Base-by-base conservation (phyloP, 2,113 vertebrate species). In the Cinclus cinclus region DNA sequence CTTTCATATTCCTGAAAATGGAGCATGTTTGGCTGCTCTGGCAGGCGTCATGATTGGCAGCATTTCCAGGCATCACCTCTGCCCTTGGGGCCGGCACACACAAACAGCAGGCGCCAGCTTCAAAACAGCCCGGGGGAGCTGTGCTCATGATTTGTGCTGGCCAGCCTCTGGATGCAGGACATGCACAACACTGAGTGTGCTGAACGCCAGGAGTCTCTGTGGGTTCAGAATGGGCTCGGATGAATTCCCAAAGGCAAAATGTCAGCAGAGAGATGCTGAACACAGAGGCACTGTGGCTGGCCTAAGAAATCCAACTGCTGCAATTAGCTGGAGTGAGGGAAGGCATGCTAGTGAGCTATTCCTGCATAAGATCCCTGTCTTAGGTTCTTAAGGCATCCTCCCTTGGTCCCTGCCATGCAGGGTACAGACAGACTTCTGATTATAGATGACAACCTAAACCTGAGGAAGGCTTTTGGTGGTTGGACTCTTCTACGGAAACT, bases 61-160 rank as follows among this genome's bases (percentile, higher is more conserved):
- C 55, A 33, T 65, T 94, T 94, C 88, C 85, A 83, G 50, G 59
- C 62, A 42, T 83, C 82, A 73, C 90, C 92, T 88, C 75, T 83
- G 49, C 44, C 69, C 58, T 76, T 27, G 8, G 37, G 67, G 67
- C 79, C 70, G 85, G 70, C 41, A 13, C 41, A 74, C 75, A 41
- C 63, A 90, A 76, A 44, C 5, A 62, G 35, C 70, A 75, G 65
- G 37, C 1, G 0, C 81, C 0, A 0, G 53, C 75, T 79, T 73
- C 62, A 21, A 53, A 90, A 52, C 44, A 91, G 78, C 94, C 78
- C 0, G 0, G 62, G 90, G 82, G 82, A 88, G 41, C 90, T 87
- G 42, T 44, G 44, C 59, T 63, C 9, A 1, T 7, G 25, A 18
- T 69, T 83, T 79, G 75, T 58, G 3, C 70, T 58, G 74, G 41